Evolutionary conservation across 2,888 invertebrate species (phyloP), one percentile per base, ranked within the genome.

Genomic region (Tetragnatha montana): DNA sequence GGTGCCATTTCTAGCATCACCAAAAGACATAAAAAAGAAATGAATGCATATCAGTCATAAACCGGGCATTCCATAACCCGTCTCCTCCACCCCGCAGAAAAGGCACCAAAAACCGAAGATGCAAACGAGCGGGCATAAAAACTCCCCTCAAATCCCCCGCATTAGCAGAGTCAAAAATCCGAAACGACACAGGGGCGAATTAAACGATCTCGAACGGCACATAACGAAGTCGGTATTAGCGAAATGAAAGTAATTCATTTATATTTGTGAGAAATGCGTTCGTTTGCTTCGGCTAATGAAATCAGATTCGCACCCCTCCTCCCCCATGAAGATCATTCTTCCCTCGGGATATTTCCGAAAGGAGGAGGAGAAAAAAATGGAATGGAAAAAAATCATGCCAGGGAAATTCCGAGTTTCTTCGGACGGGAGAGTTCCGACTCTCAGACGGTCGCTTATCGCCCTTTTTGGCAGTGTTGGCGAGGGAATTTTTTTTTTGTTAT

Each of bases 211-310:
- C 69, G 51, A 8, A 19, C 71, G 47, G n/a, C 60, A 10, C 81
- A 51, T 81, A 81, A 81, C 81, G 81, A 81, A 71, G 21, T 50
- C 70, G 3, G 71, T 60, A 71, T 82, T 83, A 88, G 73, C 79
- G 82, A 49, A 83, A 88, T 83, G 76, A 88, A 76, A 78, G 80
- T 73, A 80, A 80, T 87, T 87, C 73, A 81, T 87, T 87, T 80
- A 87, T 81, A 51, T 68, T 60, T 51, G 71, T 49, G 81, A 83
- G 49, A 79, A 83, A 79, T 88, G 78, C 78, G 14, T 82, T 82
- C 78, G 70, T 82, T 88, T 83, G 82, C 51, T 17, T 22, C n/a
- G 78, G 74, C 87, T 83, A 83, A 88, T 88, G 83, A 88, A 82
- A 83, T 88, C 88, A 88, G 83, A 83, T 88, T 88, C 76, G 60